Percentiles rank a stretch among this genome's conserved stretches.
phyloP scores from a whole-genome alignment of 2,888 invertebrate species.

The Andrena camellia region DNA sequence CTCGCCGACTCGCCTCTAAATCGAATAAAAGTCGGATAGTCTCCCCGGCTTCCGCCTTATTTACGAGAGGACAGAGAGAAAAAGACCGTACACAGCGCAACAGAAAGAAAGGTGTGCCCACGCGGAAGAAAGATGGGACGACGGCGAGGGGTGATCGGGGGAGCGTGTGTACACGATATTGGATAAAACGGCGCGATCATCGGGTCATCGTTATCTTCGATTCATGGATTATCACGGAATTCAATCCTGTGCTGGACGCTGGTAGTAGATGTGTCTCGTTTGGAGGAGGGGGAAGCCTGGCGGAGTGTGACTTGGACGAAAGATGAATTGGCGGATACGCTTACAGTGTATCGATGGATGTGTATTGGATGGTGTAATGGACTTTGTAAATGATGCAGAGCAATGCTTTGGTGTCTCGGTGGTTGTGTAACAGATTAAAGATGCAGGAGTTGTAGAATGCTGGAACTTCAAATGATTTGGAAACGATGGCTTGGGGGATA shows the following conservation, averaged over 20 bases:
- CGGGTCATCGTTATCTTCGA: slow-evolving; percentile 52
- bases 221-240: slow-evolving; percentile 47
- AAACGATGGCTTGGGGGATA: too few species aligned
- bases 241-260: slow-evolving; percentile 30
- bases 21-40: slow-evolving; percentile 79
- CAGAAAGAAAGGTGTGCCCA: not conserved
- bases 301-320: slow-evolving; percentile 12
- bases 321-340: slow-evolving; percentile 40
- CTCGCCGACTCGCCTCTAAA: slow-evolving; percentile 71
- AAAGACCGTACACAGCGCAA: slow-evolving; percentile 32
- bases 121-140: not conserved
- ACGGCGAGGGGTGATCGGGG: slow-evolving; percentile 3
- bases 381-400: not conserved
- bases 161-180: slow-evolving; percentile 53
- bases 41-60: slow-evolving; percentile 71
- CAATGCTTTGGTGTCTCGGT: not conserved
- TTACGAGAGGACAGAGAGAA: slow-evolving; percentile 69
- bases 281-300: slow-evolving; percentile 3
- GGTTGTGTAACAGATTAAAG: not conserved
- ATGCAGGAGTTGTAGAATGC: not conserved
- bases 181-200: slow-evolving; percentile 58
- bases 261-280: slow-evolving; percentile 24
- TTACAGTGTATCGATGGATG: not conserved
- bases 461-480: too few species aligned
- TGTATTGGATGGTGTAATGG: not conserved